Conservation (phyloP, 2,888 invertebrate species). For the Aporophyla lueneburgensis region DNA sequence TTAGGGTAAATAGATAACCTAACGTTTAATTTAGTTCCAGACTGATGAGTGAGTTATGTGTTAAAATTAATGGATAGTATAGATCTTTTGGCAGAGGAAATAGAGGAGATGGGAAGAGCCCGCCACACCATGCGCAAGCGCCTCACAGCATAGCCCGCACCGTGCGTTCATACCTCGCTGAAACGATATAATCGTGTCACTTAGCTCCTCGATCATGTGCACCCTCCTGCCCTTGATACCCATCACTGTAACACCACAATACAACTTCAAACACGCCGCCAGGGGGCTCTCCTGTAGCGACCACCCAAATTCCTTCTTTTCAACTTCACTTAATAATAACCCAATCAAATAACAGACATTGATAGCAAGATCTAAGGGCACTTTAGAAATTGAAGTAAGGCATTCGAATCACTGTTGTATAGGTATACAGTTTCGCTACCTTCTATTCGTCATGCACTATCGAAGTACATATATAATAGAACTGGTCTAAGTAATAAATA, state of each 20-base stretch:
- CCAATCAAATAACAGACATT: slow-evolving; percentile 37
- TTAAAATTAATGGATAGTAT: slow-evolving; percentile 60
- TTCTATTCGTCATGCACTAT: slow-evolving; percentile 75
- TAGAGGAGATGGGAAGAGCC: slow-evolving; percentile 73
- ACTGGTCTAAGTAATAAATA: slow-evolving; percentile 74
- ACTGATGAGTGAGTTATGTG: slow-evolving; percentile 38
- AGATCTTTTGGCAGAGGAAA: slow-evolving; percentile 57
- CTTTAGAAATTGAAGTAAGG: slow-evolving; percentile 45
- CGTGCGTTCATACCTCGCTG: slow-evolving; percentile 97
- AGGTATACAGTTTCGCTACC: slow-evolving; percentile 55
- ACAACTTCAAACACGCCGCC: slow-evolving; percentile 79
- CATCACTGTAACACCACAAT: slow-evolving; percentile 96
- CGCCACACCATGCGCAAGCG: slow-evolving; percentile 87
- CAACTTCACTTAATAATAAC: slow-evolving; percentile 43
- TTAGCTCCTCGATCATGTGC: slow-evolving; percentile 99
- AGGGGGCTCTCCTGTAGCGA: slow-evolving; percentile 46
- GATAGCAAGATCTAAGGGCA: slow-evolving; percentile 46
- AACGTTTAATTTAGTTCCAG: slow-evolving; percentile 20
- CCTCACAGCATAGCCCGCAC: slow-evolving; percentile 74
- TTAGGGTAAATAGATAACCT: slow-evolving; percentile 31
- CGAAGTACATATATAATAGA: slow-evolving; percentile 70
- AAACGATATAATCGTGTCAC: slow-evolving; percentile 99
- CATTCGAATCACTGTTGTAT: slow-evolving; percentile 14
- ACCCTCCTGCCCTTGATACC: slow-evolving; percentile 99
- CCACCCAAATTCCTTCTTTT: slow-evolving; percentile 39